These are phyloP conservation scores for Holothuria leucospilota DNA, from an alignment of 53 echinoderm and acorn worm genomes.

Conservation along the genomic window DNA sequence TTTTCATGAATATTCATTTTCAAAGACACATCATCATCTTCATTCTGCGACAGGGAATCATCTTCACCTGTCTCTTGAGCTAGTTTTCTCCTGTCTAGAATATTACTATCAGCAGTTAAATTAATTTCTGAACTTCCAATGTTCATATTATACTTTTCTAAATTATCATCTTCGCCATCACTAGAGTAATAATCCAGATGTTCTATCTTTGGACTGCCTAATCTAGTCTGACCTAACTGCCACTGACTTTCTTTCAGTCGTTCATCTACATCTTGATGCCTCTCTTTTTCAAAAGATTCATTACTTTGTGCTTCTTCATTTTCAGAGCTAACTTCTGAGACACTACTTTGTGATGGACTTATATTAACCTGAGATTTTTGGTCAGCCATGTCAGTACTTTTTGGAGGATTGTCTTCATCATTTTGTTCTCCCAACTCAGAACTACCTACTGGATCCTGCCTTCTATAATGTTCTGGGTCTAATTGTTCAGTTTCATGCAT, in stretches of 20 bases:
- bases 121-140: not conserved
- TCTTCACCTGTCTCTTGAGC: not conserved
- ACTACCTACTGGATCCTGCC: not conserved
- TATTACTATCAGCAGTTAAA: conserved; percentile 3
- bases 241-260: not conserved
- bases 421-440: no score
- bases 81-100: conserved; percentile 37
- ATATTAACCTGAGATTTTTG: not conserved
- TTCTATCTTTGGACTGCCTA: conserved; percentile 43
- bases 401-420: no score
- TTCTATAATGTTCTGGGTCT: not conserved
- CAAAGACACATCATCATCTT: not conserved
- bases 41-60: conserved; percentile 2
- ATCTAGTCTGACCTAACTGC: not conserved
- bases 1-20: conserved; percentile 30
- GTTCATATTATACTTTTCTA: conserved; percentile 26
- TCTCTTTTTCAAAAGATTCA: conserved; percentile 10
- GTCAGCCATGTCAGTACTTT: no score
- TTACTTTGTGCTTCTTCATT: conserved; percentile 19
- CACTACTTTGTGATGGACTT: conserved; percentile 7
- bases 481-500: not conserved
- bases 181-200: conserved; percentile 26
- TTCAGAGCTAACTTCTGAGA: conserved; percentile 43
- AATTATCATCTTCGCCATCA: conserved; percentile 55
- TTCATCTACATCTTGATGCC: not conserved